Evolutionary conservation across 92 coral and sea anemone species (phyloP).

Genomic region (Anthopleura xanthogrammica): DNA sequence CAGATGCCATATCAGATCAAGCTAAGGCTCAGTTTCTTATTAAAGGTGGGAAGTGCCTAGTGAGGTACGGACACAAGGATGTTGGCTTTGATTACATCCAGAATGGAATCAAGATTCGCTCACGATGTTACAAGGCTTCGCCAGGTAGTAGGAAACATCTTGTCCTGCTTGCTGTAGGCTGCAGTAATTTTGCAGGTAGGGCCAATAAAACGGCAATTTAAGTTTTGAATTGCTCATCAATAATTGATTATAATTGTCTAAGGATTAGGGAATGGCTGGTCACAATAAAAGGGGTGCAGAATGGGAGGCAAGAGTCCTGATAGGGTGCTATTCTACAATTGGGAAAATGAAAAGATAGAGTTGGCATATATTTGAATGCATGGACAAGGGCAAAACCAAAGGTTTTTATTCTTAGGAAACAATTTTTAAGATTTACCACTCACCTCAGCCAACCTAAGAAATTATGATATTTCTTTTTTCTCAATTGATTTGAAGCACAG

Average conservation of each 20-base stretch:
- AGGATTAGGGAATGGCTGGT: background rate
- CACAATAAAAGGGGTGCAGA: conserved; percentile 1
- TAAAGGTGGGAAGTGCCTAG: conserved; percentile 31
- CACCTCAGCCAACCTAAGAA: too few relatives aligned
- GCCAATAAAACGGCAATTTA: too few relatives aligned
- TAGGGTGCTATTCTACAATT: background rate
- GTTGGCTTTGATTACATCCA: conserved; percentile 9
- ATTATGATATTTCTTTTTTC: too few relatives aligned
- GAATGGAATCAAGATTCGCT: conserved; percentile 9
- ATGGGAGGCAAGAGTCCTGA: conserved; percentile 20
- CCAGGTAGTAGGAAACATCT: too few relatives aligned
- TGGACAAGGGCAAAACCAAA: too few relatives aligned
- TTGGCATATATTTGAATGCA: too few relatives aligned
- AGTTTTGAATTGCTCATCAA: too few relatives aligned
- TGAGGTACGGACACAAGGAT: conserved; percentile 6
- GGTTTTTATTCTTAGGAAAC: too few relatives aligned
- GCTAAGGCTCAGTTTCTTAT: conserved; percentile 28
- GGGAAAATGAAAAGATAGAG: too few relatives aligned
- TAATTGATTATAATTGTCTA: too few relatives aligned
- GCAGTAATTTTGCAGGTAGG: conserved; percentile 35
- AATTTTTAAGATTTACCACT: too few relatives aligned
- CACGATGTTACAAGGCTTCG: background rate
- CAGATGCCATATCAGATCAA: background rate
- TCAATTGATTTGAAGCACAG: background rate
- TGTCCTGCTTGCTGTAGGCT: conserved; percentile 26